phyloP scores from a whole-genome alignment of 2,113 vertebrate species.

The Acanthochromis polyacanthus region DNA sequence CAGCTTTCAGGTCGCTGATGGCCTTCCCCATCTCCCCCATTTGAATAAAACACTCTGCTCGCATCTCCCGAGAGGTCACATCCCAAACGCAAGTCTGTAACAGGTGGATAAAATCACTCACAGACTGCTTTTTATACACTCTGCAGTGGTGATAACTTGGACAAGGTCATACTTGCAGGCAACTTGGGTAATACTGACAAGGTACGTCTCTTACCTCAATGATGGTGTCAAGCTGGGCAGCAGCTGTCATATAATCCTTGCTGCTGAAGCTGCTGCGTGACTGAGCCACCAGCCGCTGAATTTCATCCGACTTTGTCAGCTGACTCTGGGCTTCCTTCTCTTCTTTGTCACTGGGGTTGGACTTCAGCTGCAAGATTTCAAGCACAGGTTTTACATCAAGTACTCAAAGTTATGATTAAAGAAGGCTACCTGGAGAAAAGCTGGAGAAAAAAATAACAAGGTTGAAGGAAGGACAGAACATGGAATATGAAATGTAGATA shows the following conservation, averaged over 20 bases:
- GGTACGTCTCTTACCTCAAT: conserved; percentile 88
- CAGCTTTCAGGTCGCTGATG: conserved; percentile 95
- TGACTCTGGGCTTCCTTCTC: conserved; percentile 91
- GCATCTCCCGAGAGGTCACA: conserved; percentile 91
- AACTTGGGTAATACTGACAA: conserved; percentile 11
- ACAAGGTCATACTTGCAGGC: not conserved
- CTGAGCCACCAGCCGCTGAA: conserved; percentile 89
- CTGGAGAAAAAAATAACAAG: not conserved
- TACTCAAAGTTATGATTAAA: not conserved
- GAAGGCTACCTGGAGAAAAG: not conserved
- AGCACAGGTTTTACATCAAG: not conserved
- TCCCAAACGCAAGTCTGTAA: conserved; percentile 96
- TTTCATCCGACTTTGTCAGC: conserved; percentile 91
- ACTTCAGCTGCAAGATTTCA: conserved; percentile 88
- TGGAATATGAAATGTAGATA: not conserved
- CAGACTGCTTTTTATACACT: not conserved
- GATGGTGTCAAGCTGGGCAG: conserved; percentile 88
- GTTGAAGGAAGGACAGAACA: not conserved
- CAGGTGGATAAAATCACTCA: conserved; percentile 38
- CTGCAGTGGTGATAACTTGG: not conserved
- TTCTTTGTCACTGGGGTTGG: conserved; percentile 91
- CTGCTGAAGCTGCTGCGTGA: conserved; percentile 82
- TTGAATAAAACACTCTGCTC: conserved; percentile 94
- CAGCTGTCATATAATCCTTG: conserved; percentile 86
- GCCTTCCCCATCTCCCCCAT: conserved; percentile 95